Conservation (phyloP, 2,888 invertebrate species). For the Opisthograptis luteolata region DNA sequence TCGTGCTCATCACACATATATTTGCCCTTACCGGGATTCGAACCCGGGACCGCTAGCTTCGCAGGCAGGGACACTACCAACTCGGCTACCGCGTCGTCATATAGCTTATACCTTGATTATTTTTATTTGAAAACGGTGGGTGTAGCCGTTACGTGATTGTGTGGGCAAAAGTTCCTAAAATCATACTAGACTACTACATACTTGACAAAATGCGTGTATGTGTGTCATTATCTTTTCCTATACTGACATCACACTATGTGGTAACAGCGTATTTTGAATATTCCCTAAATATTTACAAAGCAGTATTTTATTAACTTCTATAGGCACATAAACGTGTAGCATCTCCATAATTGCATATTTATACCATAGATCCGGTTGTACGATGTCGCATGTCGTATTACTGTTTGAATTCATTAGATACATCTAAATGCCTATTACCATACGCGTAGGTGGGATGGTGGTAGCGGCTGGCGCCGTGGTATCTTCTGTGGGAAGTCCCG, state of each 20-base stretch:
- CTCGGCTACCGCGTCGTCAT: no score
- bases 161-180: no score
- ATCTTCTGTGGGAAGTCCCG: constrained; percentile 33
- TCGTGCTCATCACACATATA: no score
- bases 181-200: no score
- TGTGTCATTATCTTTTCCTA: no score
- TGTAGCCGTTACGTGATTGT: no score
- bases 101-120: no score
- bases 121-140: no score
- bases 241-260: not conserved
- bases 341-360: constrained; percentile 50
- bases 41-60: no score
- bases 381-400: constrained; percentile 51
- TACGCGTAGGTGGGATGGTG: constrained; percentile 43
- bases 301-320: constrained; percentile 19
- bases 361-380: constrained; percentile 51
- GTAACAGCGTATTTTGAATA: constrained; percentile 16
- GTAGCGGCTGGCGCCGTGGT: constrained; percentile 20
- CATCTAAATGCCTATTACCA: constrained; percentile 41
- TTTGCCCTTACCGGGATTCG: no score
- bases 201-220: no score
- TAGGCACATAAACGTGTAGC: constrained; percentile 27
- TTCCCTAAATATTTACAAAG: constrained; percentile 8
- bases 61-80: no score
- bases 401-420: constrained; percentile 48